Base-by-base conservation (phyloP, 2,888 invertebrate genomes). In the Agriopis marginaria region DNA sequence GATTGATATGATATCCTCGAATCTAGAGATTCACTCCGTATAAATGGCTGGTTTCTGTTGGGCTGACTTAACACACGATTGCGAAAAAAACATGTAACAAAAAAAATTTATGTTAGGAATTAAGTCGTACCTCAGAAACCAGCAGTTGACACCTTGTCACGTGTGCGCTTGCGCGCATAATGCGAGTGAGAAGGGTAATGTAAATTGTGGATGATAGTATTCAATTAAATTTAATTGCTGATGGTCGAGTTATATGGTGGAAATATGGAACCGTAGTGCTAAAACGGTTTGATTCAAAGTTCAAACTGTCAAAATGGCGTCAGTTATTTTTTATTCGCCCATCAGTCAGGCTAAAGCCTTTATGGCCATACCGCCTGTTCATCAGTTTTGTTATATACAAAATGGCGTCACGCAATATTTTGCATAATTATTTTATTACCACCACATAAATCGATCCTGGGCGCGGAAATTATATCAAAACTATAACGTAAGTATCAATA, bases 401-500 rank as follows among this genome's bases (percentile, higher is more conserved):
- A 32, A 32, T 32, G 32, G 32, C 32, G 32, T 32, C 32, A 5
- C 1, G 32, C 3, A 32, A 32, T 32, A 32, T 32, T 32, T 32
- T 32, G 32, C 32, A 32, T 32, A 32, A 32, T 32, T 32, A 32
- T 32, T 32, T 32, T 32, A 32, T 32, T 32, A 32, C 32, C 5
- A 32, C 32, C 32, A 32, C 32, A 0, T 32, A 32, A 32, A 32
- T 32, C 32, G 32, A 32, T 3, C 32, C 32, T 32, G 32, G 5
- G 49, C 14, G n/a, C 4, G 11, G 14, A 66, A 66, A 64, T 54
- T 40, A 66, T 66, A 66, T 68, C 53, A 65, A 62, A 56, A 40
- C 10, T 64, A 50, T 62, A 39, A 69, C 49, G 11, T 67, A 69
- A 66, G 66, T 58, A 69, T 66, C 44, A 49, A 49, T 62, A 61